Percentiles rank a stretch among this genome's conserved stretches.
phyloP scores from a whole-genome alignment of 1,140 invertebrate species.

The Drosophila mojavensis region DNA sequence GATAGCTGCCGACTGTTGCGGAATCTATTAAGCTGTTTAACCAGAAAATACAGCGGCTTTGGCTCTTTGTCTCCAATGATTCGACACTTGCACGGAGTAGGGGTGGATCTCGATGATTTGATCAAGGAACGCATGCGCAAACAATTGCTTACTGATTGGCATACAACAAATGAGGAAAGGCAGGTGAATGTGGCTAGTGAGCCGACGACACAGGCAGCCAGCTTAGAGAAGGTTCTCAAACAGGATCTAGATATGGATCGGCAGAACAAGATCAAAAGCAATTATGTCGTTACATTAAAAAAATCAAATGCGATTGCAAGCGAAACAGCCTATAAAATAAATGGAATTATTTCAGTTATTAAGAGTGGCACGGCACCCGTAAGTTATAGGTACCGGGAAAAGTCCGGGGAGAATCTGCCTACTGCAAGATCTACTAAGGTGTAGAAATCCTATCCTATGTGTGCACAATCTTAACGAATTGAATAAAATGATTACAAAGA shows the following conservation, averaged over 20 bases:
- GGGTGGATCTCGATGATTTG: not conserved
- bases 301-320: too few relatives aligned
- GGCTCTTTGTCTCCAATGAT: not conserved
- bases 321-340: too few relatives aligned
- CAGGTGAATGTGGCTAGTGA: not conserved
- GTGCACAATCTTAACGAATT: too few relatives aligned
- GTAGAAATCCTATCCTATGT: too few relatives aligned
- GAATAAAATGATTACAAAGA: too few relatives aligned
- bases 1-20: not conserved
- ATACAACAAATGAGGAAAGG: not conserved
- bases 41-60: not conserved
- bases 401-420: too few relatives aligned
- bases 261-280: too few relatives aligned
- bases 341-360: too few relatives aligned
- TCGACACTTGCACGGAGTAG: not conserved
- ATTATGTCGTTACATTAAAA: too few relatives aligned
- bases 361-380: too few relatives aligned
- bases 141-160: not conserved
- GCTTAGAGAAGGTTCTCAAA: not conserved
- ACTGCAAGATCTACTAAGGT: too few relatives aligned
- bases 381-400: too few relatives aligned
- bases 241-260: not conserved
- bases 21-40: not conserved
- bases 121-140: constrained; percentile 6
- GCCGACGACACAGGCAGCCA: not conserved